phyloP scores from a whole-genome alignment of 1,140 invertebrate genomes.

The Planococcus citri region DNA sequence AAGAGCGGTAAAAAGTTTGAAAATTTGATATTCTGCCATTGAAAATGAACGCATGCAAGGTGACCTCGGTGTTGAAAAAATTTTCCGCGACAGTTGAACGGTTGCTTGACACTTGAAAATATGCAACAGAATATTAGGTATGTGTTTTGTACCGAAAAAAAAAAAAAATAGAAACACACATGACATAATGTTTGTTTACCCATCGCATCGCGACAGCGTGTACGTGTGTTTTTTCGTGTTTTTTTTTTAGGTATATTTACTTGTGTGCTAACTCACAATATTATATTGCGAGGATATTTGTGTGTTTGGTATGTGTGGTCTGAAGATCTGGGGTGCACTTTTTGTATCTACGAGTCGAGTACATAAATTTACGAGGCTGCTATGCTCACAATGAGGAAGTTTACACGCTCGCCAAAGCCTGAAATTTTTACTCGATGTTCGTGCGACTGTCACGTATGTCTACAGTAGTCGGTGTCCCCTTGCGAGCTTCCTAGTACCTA shows the following conservation, averaged over 20 bases:
- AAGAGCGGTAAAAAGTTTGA: too few relatives aligned
- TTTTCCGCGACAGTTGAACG: too few relatives aligned
- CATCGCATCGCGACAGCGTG: background rate
- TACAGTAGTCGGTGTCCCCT: background rate
- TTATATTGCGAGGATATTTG: background rate
- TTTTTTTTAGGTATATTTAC: background rate
- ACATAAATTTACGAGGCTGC: conserved; percentile 8
- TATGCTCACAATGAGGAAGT: too few relatives aligned
- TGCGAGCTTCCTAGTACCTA: conserved; percentile 18
- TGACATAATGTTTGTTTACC: background rate
- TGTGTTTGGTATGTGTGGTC: background rate
- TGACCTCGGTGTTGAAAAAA: too few relatives aligned
- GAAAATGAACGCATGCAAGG: too few relatives aligned
- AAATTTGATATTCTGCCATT: too few relatives aligned
- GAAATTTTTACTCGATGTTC: background rate
- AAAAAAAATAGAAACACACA: too few relatives aligned
- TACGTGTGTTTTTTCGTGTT: too few relatives aligned
- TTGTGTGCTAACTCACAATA: conserved; percentile 19
- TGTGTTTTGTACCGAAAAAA: conserved; percentile 4
- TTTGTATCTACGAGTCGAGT: too few relatives aligned
- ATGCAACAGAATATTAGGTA: too few relatives aligned
- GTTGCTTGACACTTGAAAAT: too few relatives aligned
- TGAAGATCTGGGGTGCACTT: conserved; percentile 10
- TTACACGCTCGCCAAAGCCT: background rate
- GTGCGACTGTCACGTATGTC: too few relatives aligned